These are phyloP conservation scores for Hylaeus volcanicus DNA, from an alignment of 1,140 invertebrate species.

Conservation along the genomic window DNA sequence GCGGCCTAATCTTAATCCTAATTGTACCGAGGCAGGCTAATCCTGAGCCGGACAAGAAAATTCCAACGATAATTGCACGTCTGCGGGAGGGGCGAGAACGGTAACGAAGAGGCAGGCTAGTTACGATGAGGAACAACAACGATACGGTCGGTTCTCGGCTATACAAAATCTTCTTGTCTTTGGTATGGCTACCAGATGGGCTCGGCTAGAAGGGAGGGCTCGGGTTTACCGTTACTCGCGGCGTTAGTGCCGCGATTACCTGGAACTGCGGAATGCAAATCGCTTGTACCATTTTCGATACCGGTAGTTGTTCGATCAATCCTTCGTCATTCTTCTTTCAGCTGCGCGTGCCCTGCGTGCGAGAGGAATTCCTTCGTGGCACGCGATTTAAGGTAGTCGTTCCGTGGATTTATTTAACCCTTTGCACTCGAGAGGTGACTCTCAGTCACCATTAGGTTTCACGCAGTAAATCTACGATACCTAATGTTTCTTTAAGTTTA, in stretches of 20 bases:
- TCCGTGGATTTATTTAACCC: too few species aligned
- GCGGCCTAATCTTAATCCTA: neutral
- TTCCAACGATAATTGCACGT: neutral
- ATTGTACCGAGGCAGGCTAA: neutral
- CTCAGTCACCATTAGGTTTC: too few species aligned
- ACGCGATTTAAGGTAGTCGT: too few species aligned
- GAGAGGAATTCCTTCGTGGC: neutral
- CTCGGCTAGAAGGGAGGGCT: neutral
- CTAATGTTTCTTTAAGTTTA: too few species aligned
- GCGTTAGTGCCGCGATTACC: neutral
- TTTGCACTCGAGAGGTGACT: too few species aligned
- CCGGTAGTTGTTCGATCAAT: too few species aligned
- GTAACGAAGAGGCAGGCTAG: too few species aligned
- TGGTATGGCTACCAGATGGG: neutral
- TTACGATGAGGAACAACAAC: neutral
- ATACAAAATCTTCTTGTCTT: neutral
- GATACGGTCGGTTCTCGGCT: neutral
- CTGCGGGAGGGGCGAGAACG: neutral
- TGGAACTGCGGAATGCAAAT: neutral
- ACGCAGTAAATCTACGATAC: too few species aligned
- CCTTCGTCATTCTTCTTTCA: neutral
- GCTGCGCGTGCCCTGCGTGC: too few species aligned
- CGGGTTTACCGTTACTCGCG: slow-evolving; percentile 13
- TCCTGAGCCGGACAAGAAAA: neutral
- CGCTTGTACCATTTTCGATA: neutral